phyloP scores from a whole-genome alignment of 2,113 vertebrate genomes.

The Rhagologus leucostigma region DNA sequence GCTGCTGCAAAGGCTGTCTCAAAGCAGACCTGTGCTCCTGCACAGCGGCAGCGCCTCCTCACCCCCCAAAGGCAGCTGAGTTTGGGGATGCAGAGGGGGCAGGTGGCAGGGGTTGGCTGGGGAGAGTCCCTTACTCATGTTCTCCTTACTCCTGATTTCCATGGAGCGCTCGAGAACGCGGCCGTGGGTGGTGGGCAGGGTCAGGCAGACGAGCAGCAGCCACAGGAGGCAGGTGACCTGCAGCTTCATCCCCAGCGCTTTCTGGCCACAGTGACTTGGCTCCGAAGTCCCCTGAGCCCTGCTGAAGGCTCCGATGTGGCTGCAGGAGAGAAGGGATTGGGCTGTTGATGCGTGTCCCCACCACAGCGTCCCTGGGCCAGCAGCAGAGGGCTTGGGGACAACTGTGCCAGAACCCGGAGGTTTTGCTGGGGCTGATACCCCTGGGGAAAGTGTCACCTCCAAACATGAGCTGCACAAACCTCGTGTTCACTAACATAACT shows the following conservation, averaged over 20 bases:
- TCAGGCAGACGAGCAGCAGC: constrained; percentile 69
- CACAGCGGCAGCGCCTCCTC: background rate
- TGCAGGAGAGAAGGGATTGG: background rate
- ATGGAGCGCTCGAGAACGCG: constrained; percentile 41
- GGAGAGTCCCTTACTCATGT: constrained; percentile 22
- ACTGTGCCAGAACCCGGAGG: fast-evolving
- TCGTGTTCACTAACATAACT: fast-evolving
- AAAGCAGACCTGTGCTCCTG: background rate
- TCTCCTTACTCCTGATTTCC: constrained; percentile 74
- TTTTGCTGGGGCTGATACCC: background rate
- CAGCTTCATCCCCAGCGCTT: constrained; percentile 41
- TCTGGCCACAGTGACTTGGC: fast-evolving
- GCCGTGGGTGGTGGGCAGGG: background rate
- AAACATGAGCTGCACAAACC: background rate
- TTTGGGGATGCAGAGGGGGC: background rate
- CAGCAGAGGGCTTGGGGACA: background rate
- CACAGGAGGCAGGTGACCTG: constrained; percentile 50
- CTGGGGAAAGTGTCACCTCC: background rate
- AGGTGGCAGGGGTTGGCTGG: background rate
- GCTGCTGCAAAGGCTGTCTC: background rate
- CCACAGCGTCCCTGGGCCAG: background rate
- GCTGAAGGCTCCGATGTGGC: fast-evolving
- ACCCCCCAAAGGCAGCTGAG: background rate
- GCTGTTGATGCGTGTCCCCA: background rate
- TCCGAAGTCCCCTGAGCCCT: background rate